phyloP scores from a whole-genome alignment of 1,140 invertebrate species.

The Cydia fagiglandana region DNA sequence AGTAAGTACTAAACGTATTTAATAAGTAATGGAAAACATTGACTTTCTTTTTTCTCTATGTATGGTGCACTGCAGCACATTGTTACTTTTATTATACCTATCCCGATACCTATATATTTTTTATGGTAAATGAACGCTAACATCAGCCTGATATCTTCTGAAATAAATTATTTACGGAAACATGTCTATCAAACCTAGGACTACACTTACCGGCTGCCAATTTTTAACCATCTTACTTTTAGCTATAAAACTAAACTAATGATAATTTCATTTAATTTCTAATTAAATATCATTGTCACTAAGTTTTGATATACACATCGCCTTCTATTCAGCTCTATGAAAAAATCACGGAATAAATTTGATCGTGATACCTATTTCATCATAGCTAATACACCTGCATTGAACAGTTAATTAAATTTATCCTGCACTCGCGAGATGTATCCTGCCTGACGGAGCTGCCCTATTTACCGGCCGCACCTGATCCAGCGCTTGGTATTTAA shows the following conservation, averaged over 20 bases:
- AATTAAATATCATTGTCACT: too few species aligned
- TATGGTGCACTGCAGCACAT: neutral
- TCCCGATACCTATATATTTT: neutral
- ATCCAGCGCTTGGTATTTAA: neutral
- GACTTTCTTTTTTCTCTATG: neutral
- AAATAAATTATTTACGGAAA: too few species aligned
- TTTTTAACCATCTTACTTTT: too few species aligned
- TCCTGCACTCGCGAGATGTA: neutral
- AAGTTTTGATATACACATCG: too few species aligned
- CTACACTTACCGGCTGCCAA: too few species aligned
- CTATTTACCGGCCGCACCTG: neutral
- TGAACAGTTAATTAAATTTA: neutral
- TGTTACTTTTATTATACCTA: neutral
- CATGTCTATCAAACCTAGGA: too few species aligned
- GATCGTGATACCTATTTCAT: too few species aligned
- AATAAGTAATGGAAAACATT: neutral
- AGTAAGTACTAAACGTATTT: slow-evolving; percentile 54
- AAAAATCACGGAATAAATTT: too few species aligned
- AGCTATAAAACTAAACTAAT: too few species aligned
- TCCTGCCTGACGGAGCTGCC: neutral
- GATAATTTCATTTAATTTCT: too few species aligned
- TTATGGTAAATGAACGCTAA: neutral
- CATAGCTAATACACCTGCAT: neutral
- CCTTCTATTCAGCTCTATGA: too few species aligned
- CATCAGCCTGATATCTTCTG: too few species aligned